Base-by-base conservation (phyloP, 2,888 invertebrate species). In the Teleogryllus oceanicus region DNA sequence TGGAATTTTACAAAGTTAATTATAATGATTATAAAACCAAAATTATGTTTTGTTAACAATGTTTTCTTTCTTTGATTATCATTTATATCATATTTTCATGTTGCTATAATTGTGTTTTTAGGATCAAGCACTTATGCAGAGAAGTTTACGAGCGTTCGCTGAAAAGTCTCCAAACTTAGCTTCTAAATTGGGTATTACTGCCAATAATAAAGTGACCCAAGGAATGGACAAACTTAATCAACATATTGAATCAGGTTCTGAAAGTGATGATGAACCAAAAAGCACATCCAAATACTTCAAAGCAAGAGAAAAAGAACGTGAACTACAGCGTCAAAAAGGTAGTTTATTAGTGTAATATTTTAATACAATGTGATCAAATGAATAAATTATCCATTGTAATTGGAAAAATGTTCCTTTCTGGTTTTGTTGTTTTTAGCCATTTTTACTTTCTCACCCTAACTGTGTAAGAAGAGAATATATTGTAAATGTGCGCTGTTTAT, bases 81-180 rank as follows among this genome's bases (percentile, higher is more conserved):
- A 8, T 37, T 37, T 37, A 37, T 12, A 24, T 79, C 50, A 74
- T 24, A 5, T 18, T 50, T 77, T 49, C 20, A 51, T 80, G 37
- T 37, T 37, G 8, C 37, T 37, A 8, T 37, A 8, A 37, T 37
- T 37, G 37, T 74, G 11, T 49, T 81, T 82, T n/a, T 78, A 90
- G 85, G 92, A 92, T 85, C 90, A 90, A 84, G 88, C 89, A 78
- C 85, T 91, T 76, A 90, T 93, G 89, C 91, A 92, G 84, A 90
- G 90, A 84, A 92, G 92, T 87, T 86, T 92, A 83, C 89, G 89
- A 83, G 90, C 91, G 83, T 92, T 92, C 86, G 90, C 89, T 80
- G 90, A 92, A 85, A 91, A 90, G 84, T 89, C 90, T 84, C 91
- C 90, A 81, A 88, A 88, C 84, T 86, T 90, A 81, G 90, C 91